Evolutionary conservation across 37 sponge, comb jelly and placozoan species (phyloP).

Genomic region (Mnemiopsis leidyi): DNA sequence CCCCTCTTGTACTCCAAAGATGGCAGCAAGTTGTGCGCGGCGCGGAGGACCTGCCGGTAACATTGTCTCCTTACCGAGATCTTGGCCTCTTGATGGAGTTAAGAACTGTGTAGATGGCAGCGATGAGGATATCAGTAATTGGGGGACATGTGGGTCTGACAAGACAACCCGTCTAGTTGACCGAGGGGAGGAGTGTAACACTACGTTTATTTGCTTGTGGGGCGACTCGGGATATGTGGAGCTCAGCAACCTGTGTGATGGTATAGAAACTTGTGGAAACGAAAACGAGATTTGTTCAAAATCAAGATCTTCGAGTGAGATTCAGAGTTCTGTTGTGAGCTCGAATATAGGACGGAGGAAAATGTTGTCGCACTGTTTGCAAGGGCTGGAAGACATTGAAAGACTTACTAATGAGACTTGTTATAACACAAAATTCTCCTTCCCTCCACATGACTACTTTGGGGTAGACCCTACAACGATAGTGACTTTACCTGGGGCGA

Average conservation of each 20-base stretch:
- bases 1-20: background rate
- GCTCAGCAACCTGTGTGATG: background rate
- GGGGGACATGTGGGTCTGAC: too few species aligned
- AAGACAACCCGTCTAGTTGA: background rate
- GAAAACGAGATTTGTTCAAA: background rate
- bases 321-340: background rate
- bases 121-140: too few species aligned
- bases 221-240: background rate
- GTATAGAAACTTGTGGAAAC: background rate
- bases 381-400: background rate
- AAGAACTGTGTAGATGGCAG: background rate
- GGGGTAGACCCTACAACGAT: background rate
- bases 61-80: background rate
- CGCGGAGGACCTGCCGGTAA: background rate
- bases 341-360: background rate
- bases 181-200: background rate
- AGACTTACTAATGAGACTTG: background rate
- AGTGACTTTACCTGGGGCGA: background rate
- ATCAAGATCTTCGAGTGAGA: background rate
- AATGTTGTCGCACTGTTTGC: background rate
- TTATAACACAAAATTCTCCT: background rate
- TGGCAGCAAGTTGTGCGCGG: background rate
- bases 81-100: background rate
- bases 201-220: background rate
- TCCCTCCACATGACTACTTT: background rate